phyloP scores from a whole-genome alignment of 1,140 invertebrate genomes.

The Cydia splendana region DNA sequence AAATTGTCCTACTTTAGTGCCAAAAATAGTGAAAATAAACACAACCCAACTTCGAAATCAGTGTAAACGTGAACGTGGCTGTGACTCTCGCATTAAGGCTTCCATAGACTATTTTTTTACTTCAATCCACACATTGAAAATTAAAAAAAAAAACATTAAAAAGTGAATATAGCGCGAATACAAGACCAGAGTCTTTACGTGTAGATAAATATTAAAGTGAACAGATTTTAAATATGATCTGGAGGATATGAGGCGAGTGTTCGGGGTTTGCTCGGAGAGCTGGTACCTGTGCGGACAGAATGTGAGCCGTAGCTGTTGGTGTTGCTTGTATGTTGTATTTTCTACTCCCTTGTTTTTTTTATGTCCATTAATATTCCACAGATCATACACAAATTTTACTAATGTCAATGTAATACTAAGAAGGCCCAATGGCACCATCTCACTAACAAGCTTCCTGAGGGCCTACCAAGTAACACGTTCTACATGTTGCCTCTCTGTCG shows the following conservation, averaged over 20 bases:
- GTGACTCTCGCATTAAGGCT: slow-evolving; percentile 7
- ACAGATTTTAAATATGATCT: background rate
- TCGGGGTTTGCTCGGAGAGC: slow-evolving; percentile 70
- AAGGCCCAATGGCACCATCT: too few relatives aligned
- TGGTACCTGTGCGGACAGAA: slow-evolving; percentile 76
- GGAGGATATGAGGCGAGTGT: slow-evolving; percentile 64
- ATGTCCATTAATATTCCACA: background rate
- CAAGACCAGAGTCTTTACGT: background rate
- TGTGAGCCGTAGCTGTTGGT: slow-evolving; percentile 71
- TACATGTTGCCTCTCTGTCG: too few relatives aligned
- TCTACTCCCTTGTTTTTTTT: slow-evolving; percentile 34
- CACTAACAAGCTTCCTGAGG: too few relatives aligned
- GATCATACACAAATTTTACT: too few relatives aligned
- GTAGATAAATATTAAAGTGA: background rate
- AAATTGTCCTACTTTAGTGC: slow-evolving; percentile 26
- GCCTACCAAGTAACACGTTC: too few relatives aligned
- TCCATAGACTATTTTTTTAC: slow-evolving; percentile 18
- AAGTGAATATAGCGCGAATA: background rate
- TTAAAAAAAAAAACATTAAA: background rate
- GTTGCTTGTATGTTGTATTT: slow-evolving; percentile 68
- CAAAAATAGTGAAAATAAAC: slow-evolving; percentile 15
- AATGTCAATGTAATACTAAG: too few relatives aligned
- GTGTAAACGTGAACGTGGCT: slow-evolving; percentile 4
- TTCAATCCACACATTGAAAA: background rate
- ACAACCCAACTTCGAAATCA: background rate